A percentile compares a stretch with the other conserved stretches of the same genome.
These are phyloP conservation scores for Excalfactoria chinensis DNA, from an alignment of 2,113 vertebrate species.

Conservation along the genomic window DNA sequence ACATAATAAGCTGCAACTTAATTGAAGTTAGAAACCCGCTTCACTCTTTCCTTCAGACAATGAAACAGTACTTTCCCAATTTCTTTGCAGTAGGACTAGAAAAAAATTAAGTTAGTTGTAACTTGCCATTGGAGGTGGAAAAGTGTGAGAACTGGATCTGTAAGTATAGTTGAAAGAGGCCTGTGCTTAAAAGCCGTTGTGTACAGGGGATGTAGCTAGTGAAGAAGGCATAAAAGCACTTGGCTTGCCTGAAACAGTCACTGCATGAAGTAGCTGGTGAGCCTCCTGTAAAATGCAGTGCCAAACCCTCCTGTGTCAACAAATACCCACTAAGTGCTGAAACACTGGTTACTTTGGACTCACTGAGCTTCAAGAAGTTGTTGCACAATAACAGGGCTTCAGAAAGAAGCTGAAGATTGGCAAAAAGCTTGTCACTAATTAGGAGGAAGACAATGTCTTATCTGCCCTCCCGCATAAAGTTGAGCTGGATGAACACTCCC, in stretches of 20 bases:
- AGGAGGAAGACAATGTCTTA: accelerated
- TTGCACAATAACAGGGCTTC: background rate
- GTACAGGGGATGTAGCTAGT: background rate
- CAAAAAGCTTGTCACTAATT: background rate
- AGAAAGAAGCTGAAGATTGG: background rate
- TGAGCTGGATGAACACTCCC: background rate
- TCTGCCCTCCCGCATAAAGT: accelerated
- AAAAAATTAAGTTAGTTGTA: background rate
- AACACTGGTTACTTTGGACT: background rate
- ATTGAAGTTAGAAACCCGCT: background rate
- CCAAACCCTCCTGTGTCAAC: background rate
- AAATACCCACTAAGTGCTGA: background rate
- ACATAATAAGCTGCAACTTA: background rate
- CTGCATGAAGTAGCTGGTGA: background rate
- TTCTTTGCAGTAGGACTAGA: background rate
- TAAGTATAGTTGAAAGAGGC: background rate
- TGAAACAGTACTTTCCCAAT: background rate
- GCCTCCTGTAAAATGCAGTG: background rate
- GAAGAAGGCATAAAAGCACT: background rate
- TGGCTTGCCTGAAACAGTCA: background rate
- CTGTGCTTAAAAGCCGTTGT: background rate
- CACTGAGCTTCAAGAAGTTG: background rate
- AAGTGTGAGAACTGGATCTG: background rate
- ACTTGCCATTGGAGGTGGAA: background rate
- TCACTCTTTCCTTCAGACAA: background rate